Base-by-base conservation (phyloP, 2,888 invertebrate genomes). In the Noctua janthe region DNA sequence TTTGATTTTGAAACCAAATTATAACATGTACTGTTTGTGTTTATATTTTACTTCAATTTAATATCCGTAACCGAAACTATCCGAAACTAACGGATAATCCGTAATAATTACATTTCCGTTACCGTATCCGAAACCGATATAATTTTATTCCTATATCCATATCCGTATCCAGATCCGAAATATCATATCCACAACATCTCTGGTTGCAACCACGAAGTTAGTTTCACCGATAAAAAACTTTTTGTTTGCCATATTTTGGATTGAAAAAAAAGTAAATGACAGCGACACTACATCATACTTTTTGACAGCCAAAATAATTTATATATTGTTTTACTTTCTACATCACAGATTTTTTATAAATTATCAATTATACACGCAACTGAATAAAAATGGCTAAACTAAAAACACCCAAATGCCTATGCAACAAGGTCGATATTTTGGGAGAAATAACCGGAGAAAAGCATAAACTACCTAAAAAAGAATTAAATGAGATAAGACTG, bases 401-500 rank as follows among this genome's bases (percentile, higher is more conserved):
- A 39, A 76, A 75, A 13, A 8, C 39, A 2, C 54, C 8, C 4
- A 93, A 90, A 92, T 96, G 97, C 78, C 93, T 95, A 56, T 96
- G 96, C 87, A 84, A 96, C 35, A 94, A 90, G 0, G 82, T 81
- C 0, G 82, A 59, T 0, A n/a, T 95, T 7, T 72, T 97, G 0
- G 90, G 89, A 51, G 89, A 94, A 85, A 95, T 97, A 2, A 94
- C 95, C 0, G 92, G 92, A 0, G 54, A 75, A 0, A 92, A 94
- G 0, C 74, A 85, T 7, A 92, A 90, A 1, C 70, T 97, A 8
- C 71, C 43, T 0, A 85, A 85, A 54, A 39, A 74, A 1, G 85
- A 87, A 66, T 62, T 95, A 0, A 96, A 96, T 76, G 89, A 93
- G 89, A 94, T 95, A 62, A 84, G 94, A 71, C 83, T 97, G 17